Conservation (phyloP, 2,113 vertebrate genomes). For the Amphiprion percula region DNA sequence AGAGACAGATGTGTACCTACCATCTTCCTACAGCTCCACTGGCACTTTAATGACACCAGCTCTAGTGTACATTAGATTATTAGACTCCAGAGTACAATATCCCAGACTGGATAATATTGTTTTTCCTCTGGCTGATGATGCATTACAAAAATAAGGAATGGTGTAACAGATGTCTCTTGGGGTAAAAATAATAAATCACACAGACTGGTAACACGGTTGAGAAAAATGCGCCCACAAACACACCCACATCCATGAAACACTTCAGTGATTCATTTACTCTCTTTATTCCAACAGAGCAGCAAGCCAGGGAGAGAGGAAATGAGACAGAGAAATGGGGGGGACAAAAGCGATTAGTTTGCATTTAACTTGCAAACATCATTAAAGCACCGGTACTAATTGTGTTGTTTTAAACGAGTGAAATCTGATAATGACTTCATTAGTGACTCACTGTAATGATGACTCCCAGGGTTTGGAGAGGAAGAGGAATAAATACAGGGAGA, state of each 20-base stretch:
- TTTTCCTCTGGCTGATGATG: slow-evolving; percentile 84
- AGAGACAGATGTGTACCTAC: slow-evolving; percentile 74
- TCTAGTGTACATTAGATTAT: slow-evolving; percentile 83
- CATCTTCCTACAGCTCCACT: slow-evolving; percentile 72
- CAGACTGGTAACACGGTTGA: slow-evolving; percentile 71
- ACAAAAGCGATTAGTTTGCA: slow-evolving; percentile 65
- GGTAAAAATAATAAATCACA: slow-evolving; percentile 85
- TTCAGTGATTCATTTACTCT: slow-evolving; percentile 77
- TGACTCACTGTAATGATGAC: slow-evolving; percentile 74
- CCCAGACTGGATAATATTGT: slow-evolving; percentile 84
- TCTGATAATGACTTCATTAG: slow-evolving; percentile 87
- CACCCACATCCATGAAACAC: slow-evolving; percentile 59
- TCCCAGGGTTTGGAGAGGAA: slow-evolving; percentile 60
- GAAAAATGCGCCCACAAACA: slow-evolving; percentile 66
- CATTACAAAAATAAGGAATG: slow-evolving; percentile 86
- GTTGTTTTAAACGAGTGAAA: slow-evolving; percentile 82
- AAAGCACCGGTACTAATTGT: slow-evolving; percentile 79
- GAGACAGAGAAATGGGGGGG: slow-evolving; percentile 59
- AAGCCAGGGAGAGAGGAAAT: slow-evolving; percentile 61
- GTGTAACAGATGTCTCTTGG: slow-evolving; percentile 83
- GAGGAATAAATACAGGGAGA: slow-evolving; percentile 46
- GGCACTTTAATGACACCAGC: slow-evolving; percentile 81
- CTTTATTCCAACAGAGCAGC: slow-evolving; percentile 67
- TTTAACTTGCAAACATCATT: slow-evolving; percentile 83
- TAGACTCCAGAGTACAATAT: slow-evolving; percentile 84